Conservation (phyloP, 2,888 invertebrate species). For the Philhelius pedissequus region DNA sequence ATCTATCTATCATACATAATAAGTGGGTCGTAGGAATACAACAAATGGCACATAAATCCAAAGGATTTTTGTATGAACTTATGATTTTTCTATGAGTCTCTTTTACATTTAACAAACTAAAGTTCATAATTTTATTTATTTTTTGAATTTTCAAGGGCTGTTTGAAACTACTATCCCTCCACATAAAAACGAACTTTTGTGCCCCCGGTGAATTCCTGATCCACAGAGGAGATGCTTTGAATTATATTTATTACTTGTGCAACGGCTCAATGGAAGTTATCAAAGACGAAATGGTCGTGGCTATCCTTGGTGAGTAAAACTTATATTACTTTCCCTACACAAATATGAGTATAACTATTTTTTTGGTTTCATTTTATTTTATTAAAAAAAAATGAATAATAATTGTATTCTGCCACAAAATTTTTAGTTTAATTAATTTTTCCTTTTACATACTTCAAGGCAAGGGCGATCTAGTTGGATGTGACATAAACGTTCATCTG, state of each 20-base stretch:
- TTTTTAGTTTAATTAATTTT: constrained; percentile 46
- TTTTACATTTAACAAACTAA: too few relatives aligned
- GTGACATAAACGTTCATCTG: constrained; percentile 91
- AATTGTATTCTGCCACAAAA: background rate
- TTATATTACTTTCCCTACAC: background rate
- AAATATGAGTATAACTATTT: too few relatives aligned
- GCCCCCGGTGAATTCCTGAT: constrained; percentile 97
- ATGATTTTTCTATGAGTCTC: too few relatives aligned
- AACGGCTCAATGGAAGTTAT: constrained; percentile 99
- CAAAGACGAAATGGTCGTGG: constrained; percentile 97
- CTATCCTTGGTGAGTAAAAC: constrained; percentile 90
- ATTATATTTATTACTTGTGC: constrained; percentile 96
- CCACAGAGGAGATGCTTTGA: constrained; percentile 95
- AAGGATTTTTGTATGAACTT: too few relatives aligned
- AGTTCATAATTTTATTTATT: background rate
- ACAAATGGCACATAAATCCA: too few relatives aligned
- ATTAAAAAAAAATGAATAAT: background rate
- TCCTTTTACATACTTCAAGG: constrained; percentile 82
- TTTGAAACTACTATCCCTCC: constrained; percentile 92
- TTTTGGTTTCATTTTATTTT: background rate
- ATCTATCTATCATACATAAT: too few relatives aligned
- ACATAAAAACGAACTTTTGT: constrained; percentile 96
- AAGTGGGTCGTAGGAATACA: too few relatives aligned
- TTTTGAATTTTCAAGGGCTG: constrained; percentile 84
- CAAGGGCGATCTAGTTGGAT: constrained; percentile 96